Evolutionary conservation across 2,888 invertebrate species (phyloP).

Genomic region (Drosophila infuscata): DNA sequence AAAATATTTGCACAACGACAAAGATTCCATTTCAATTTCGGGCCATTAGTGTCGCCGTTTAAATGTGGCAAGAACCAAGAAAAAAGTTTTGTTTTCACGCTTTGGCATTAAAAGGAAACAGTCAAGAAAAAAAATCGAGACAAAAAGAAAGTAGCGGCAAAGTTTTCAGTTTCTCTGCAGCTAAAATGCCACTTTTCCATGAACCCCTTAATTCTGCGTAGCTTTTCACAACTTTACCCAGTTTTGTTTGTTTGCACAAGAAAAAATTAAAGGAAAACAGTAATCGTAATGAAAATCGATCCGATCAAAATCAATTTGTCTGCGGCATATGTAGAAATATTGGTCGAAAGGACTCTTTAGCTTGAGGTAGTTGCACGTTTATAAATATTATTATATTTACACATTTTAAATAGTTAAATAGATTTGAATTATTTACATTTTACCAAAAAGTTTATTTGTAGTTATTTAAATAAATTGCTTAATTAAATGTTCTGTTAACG

Average conservation of each 20-base stretch:
- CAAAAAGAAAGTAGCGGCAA: constrained; percentile 44
- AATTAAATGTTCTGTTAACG: constrained; percentile 14
- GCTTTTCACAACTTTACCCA: constrained; percentile 39
- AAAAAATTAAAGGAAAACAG: constrained; percentile 73
- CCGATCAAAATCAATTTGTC: constrained; percentile 32
- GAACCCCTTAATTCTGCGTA: neutral
- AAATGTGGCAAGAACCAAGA: constrained; percentile 50
- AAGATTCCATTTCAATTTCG: constrained; percentile 76
- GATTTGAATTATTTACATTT: neutral
- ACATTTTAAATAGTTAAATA: neutral
- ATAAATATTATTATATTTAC: neutral
- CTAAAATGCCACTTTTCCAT: constrained; percentile 8
- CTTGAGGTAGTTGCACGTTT: neutral
- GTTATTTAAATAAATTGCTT: constrained; percentile 25
- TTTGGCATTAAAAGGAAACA: constrained; percentile 63
- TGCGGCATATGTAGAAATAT: constrained; percentile 21
- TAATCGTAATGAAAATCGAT: constrained; percentile 53
- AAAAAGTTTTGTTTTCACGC: constrained; percentile 76
- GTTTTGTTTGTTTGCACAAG: constrained; percentile 60
- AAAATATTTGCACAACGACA: constrained; percentile 68
- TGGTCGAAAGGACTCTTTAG: neutral
- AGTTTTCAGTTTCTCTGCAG: constrained; percentile 56
- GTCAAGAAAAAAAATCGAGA: constrained; percentile 23
- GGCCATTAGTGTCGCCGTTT: constrained; percentile 76
- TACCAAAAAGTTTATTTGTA: neutral